Evolutionary conservation across 2,113 vertebrate genomes (phyloP).

Genomic region (Prochilodus magdalenae): DNA sequence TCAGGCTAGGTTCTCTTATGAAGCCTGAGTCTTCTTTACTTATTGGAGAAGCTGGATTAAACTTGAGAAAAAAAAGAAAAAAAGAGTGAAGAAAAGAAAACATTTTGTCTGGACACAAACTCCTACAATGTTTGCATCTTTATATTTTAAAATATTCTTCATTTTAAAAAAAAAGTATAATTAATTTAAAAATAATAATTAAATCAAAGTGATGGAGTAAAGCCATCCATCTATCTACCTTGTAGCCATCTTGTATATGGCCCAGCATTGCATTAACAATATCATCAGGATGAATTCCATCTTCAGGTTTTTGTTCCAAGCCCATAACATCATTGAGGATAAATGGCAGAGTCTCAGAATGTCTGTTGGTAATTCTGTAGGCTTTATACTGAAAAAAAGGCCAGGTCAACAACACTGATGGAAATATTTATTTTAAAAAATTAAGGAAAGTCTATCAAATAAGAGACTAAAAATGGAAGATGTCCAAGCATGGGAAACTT

Average conservation of each 20-base stretch:
- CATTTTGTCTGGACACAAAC: background rate
- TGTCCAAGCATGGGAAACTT: no score
- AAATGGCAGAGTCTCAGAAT: slow-evolving; percentile 9
- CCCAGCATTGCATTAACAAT: slow-evolving; percentile 18
- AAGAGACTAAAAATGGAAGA: no score
- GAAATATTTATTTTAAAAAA: no score
- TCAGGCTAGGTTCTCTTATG: slow-evolving; percentile 4
- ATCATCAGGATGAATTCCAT: background rate
- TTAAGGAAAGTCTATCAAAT: background rate
- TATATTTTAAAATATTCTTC: background rate
- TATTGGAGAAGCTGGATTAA: slow-evolving; percentile 12
- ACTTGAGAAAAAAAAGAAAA: background rate
- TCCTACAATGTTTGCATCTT: background rate
- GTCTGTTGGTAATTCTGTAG: background rate
- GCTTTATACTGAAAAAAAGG: slow-evolving; percentile 6
- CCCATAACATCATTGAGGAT: slow-evolving; percentile 33
- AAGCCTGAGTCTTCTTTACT: background rate
- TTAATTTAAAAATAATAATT: no score
- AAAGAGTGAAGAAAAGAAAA: background rate
- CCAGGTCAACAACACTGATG: background rate
- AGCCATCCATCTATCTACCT: background rate
- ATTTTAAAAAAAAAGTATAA: no score
- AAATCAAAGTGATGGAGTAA: no score
- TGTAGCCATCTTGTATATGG: slow-evolving; percentile 13
- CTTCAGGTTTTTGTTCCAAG: background rate